Conservation (phyloP, 2,113 vertebrate genomes). For the Phyllostomus discolor region DNA sequence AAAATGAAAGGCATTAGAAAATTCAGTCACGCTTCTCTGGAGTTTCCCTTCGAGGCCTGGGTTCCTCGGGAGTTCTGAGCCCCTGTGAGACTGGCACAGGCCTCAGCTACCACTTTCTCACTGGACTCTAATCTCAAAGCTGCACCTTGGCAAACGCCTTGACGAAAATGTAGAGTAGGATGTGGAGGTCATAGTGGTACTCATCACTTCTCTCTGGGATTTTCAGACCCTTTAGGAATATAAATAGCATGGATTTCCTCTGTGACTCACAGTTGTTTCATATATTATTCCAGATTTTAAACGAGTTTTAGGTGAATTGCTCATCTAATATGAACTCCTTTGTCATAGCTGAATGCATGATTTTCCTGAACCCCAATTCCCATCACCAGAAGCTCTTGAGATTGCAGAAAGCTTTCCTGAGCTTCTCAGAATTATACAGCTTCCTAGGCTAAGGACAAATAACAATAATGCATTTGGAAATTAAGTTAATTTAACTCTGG, state of each 20-base stretch:
- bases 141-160: background rate
- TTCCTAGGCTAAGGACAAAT: background rate
- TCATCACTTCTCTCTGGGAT: background rate
- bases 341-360: background rate
- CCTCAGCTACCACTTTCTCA: background rate
- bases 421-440: background rate
- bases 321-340: background rate
- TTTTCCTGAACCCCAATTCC: background rate
- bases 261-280: background rate
- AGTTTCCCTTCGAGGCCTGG: background rate
- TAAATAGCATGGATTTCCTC: background rate
- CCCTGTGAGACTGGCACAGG: background rate
- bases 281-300: background rate
- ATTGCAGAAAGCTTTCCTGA: background rate
- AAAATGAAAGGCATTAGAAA: background rate
- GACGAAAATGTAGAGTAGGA: background rate
- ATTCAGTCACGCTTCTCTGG: background rate
- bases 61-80: background rate
- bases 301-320: background rate
- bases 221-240: background rate
- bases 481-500: background rate
- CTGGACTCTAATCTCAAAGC: background rate
- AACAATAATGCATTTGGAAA: background rate
- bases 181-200: background rate
- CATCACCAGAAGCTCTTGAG: background rate